phyloP scores from a whole-genome alignment of 2,797 vertebrate species.

The Octomys mimax region DNA sequence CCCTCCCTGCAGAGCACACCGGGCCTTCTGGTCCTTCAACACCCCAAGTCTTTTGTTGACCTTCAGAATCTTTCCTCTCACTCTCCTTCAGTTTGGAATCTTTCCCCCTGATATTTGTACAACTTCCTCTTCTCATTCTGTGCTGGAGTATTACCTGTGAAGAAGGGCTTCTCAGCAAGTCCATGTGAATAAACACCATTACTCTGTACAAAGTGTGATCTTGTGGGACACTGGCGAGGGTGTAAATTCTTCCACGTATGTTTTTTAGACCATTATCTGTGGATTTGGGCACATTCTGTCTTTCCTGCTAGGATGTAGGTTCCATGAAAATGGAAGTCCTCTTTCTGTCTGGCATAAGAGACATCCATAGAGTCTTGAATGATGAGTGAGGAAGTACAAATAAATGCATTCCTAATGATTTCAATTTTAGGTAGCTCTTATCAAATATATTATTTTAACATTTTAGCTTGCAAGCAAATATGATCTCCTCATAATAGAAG shows the following conservation, averaged over 20 bases:
- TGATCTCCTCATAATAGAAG: slow-evolving; percentile 94
- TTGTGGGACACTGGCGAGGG: neutral
- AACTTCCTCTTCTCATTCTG: neutral
- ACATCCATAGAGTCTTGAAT: neutral
- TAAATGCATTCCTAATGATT: slow-evolving; percentile 2
- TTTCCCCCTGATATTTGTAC: neutral
- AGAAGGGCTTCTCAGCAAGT: neutral
- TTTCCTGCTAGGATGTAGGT: neutral
- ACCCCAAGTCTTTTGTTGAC: neutral
- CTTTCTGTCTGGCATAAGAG: neutral
- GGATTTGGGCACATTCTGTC: neutral
- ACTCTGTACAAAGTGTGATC: neutral
- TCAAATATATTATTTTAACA: slow-evolving; percentile 44
- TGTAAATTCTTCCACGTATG: neutral
- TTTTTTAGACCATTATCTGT: neutral
- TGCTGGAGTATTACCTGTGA: neutral
- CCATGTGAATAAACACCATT: neutral
- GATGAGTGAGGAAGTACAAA: neutral
- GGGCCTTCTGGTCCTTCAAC: neutral
- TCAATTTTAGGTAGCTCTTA: slow-evolving; percentile 10
- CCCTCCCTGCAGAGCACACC: neutral
- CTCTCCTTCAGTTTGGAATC: neutral
- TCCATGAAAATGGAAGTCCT: neutral
- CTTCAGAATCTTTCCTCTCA: neutral
- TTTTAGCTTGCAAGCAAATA: slow-evolving; percentile 92